These are phyloP conservation scores for Osedax fenrisi DNA, from an alignment of 2,888 invertebrate species.

Conservation along the genomic window DNA sequence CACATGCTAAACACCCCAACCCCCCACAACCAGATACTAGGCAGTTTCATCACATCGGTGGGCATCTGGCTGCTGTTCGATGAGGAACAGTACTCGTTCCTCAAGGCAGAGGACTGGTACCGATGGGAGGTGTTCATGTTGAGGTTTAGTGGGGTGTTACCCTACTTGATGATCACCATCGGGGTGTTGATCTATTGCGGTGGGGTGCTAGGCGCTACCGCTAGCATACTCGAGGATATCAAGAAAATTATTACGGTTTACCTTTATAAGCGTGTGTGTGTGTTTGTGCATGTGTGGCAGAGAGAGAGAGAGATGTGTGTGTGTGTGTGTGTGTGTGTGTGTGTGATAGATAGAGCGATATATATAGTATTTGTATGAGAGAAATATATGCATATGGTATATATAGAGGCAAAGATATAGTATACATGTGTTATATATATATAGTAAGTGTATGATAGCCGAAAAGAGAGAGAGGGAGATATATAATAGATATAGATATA, in stretches of 20 bases:
- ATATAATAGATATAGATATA: too few species aligned
- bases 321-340: too few species aligned
- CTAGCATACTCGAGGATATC: conserved; percentile 5
- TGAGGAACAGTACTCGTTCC: conserved; percentile 3
- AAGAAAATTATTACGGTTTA: not conserved
- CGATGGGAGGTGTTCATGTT: conserved; percentile 1
- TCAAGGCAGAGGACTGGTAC: conserved; percentile 2
- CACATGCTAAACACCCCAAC: not conserved
- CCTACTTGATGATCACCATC: not conserved
- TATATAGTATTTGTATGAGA: too few species aligned
- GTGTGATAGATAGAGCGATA: too few species aligned
- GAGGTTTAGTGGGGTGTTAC: not conserved
- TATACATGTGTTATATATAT: too few species aligned
- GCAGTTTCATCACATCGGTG: not conserved
- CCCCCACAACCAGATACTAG: not conserved
- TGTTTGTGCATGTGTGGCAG: not conserved
- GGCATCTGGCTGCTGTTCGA: conserved; percentile 9
- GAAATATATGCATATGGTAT: too few species aligned
- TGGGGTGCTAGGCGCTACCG: conserved; percentile 9
- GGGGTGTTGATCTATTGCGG: not conserved
- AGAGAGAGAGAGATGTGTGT: not conserved
- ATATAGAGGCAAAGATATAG: too few species aligned
- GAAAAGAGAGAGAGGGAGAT: too few species aligned
- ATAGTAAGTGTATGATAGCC: too few species aligned
- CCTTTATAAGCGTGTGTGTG: too few species aligned